Base-by-base conservation (phyloP, 2,888 invertebrate species). In the Smittia sp. region DNA sequence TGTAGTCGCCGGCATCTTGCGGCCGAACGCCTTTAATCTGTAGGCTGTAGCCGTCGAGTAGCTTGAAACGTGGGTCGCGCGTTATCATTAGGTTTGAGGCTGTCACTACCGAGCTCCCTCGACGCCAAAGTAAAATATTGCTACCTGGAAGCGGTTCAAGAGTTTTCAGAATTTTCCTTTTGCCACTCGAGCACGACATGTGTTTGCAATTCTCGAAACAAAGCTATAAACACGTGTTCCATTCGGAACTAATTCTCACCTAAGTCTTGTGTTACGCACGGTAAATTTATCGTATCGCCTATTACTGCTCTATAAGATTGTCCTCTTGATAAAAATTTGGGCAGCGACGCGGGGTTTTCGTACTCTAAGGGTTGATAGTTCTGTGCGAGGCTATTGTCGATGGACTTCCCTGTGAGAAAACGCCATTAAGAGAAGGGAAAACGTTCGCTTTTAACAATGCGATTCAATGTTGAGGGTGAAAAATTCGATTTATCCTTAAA, bases 191-290 rank as follows among this genome's bases (percentile, higher is more conserved):
- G 3, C 32, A 9, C 9, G 9, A 32, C 32, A 32, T 32, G 32
- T 32, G 32, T 9, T 32, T 9, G 3, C 9, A 32, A 9, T 32
- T 46, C 11, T 46, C 46, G 46, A 15, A 46, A 46, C 6, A 46
- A 46, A 46, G 4, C 46, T 11, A 11, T 46, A 3, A 6, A 73
- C 58, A 58, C 58, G 11, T 58, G 58, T 13, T 58, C 7, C 18
- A 20, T 20, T 6, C 13, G 20, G 22, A 27, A 27, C n/a, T 6
- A 27, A 27, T 63, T 81, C 85, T 85, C 79, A 89, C 90, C 90
- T 76, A 89, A 81, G 79, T 90, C 88, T 78, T 89, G 88, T 1
- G 89, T 89, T 80, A 89, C 88, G 77, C 90, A 90, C 0, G 90
- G 89, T 75, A 90, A 81, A 11, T 88, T 84, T 27, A 90, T 82